Conservation (phyloP, 2,888 invertebrate genomes). For the Nemotelus nigrinus region DNA sequence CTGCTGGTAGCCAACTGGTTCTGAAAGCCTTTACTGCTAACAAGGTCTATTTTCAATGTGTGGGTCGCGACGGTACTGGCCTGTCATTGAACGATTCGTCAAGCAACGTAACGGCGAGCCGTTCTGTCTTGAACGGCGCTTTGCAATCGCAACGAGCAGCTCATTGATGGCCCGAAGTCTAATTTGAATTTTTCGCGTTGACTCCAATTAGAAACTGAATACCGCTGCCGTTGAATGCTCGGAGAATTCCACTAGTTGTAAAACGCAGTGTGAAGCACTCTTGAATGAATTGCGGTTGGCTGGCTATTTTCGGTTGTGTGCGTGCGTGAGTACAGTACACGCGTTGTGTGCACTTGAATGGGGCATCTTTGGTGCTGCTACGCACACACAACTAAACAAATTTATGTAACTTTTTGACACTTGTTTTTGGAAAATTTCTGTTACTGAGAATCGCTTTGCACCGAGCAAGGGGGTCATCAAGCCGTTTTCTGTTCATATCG, state of each 20-base stretch:
- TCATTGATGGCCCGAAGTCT: neutral
- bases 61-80: too few species aligned
- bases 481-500: too few species aligned
- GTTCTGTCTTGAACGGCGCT: too few species aligned
- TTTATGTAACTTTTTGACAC: constrained; percentile 40
- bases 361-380: neutral
- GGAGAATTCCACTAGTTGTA: constrained; percentile 14
- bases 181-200: neutral
- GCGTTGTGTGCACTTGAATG: constrained; percentile 3
- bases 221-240: neutral
- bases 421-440: constrained; percentile 12
- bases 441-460: neutral
- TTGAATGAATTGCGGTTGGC: constrained; percentile 15
- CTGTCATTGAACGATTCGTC: too few species aligned
- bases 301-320: constrained; percentile 18
- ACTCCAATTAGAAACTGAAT: constrained; percentile 6
- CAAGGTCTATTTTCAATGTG: too few species aligned
- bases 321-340: constrained; percentile 14
- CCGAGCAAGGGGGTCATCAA: too few species aligned
- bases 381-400: constrained; percentile 25
- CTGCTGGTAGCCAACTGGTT: neutral
- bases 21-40: too few species aligned
- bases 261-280: constrained; percentile 1
- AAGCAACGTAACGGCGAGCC: too few species aligned
- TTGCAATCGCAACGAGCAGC: neutral